Base-by-base conservation (phyloP, 2,113 vertebrate genomes). In the Epinephelus cyanopodus region DNA sequence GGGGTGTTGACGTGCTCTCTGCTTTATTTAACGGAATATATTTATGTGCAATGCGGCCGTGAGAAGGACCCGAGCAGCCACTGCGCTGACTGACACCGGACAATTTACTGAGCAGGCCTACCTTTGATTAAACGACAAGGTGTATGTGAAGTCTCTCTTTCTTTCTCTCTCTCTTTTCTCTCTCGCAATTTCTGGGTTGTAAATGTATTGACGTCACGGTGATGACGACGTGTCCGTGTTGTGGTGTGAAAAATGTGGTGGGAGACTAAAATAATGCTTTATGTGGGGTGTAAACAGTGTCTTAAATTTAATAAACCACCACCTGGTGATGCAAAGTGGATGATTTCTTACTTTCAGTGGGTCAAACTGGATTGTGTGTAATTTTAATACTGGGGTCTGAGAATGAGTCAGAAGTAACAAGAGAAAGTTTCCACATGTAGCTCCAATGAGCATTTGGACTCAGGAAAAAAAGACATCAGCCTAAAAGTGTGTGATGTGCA, bases 301-400 rank as follows among this genome's bases (percentile, higher is more conserved):
- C 96, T 96, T 96, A 96, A 90, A 97, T 96, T 96, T 93, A 98
- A 99, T 99, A 99, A 98, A 98, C 95, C 81, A 65, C 23, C 72
- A 74, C 23, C 48, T 86, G 84, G 67, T 83, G 48, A 23, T 60
- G 23, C 53, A 60, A 25, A 58, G 2, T 64, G 42, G 23, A 4
- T 11, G 14, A 21, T 68, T 60, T 81, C 25, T 79, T 58, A 7
- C 10, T 75, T 62, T 14, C 0, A 47, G 3, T 2, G 17, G 27
- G 27, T 58, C 48, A 33, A 11, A 19, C 21, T 19, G 33, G 12
- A 3, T 62, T 23, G 3, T 56, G 39, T 1, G 14, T 14, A 61
- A n/a, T 17, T 39, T 6, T 5, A 66, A 53, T 52, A 3, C 33
- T 37, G 11, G 47, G 15, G 4, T 27, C 14, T 57, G 8, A 54